Evolutionary conservation across 2,113 vertebrate genomes (phyloP).

Genomic region (Sapajus apella): DNA sequence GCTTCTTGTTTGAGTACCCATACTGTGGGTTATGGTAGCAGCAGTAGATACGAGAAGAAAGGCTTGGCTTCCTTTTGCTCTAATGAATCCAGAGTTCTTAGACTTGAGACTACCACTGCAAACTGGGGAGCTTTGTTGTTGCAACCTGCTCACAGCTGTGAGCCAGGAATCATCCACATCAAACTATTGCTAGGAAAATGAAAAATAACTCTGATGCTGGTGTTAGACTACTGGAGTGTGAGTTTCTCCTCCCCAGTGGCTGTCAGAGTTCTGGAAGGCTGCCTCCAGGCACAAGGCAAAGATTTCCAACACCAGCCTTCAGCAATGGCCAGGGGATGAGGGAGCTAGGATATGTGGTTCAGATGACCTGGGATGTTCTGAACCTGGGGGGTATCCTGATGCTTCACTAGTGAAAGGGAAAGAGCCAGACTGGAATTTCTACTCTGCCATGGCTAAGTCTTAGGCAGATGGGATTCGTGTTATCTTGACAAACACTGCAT

Average conservation of each 20-base stretch:
- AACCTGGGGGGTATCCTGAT: no score
- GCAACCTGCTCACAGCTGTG: neutral
- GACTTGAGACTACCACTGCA: neutral
- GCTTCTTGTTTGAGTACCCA: neutral
- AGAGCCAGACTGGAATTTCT: neutral
- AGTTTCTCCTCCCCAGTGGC: neutral
- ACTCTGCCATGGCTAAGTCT: fast-evolving
- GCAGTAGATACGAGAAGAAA: neutral
- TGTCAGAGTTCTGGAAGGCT: neutral
- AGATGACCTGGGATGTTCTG: neutral
- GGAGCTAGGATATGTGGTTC: neutral
- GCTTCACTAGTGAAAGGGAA: neutral
- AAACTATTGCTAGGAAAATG: fast-evolving
- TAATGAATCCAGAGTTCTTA: neutral
- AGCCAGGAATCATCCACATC: neutral
- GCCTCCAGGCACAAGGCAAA: fast-evolving
- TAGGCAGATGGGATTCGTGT: neutral
- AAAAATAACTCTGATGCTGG: neutral
- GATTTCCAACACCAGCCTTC: neutral
- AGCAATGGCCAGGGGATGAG: neutral
- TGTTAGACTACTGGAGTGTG: neutral
- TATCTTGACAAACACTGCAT: neutral
- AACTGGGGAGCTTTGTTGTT: fast-evolving
- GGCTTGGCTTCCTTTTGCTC: neutral
- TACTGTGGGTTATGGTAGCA: fast-evolving